A percentile compares a stretch with the other conserved stretches of the same genome.
phyloP scores from a whole-genome alignment of 2,888 invertebrate species.

The Limnephilus marmoratus region DNA sequence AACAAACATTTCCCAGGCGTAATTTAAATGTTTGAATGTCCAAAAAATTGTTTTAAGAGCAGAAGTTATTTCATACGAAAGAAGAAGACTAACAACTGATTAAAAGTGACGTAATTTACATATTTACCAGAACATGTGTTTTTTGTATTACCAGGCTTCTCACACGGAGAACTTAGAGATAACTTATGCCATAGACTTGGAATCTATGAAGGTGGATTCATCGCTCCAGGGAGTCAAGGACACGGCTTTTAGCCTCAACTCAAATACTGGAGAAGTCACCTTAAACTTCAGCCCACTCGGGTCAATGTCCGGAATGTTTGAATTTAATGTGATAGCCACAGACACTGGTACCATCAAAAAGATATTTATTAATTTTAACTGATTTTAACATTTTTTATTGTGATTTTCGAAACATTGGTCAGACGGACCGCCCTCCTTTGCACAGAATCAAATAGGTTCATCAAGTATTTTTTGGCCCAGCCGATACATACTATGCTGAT shows the following conservation, averaged over 20 bases:
- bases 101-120: neutral
- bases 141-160: conserved; percentile 73
- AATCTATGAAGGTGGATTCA: conserved; percentile 72
- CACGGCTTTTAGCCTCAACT: conserved; percentile 73
- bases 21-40: no score
- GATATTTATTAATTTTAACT: neutral
- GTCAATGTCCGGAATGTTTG: conserved; percentile 80
- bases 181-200: conserved; percentile 71
- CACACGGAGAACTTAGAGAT: conserved; percentile 76
- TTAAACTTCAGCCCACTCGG: conserved; percentile 76
- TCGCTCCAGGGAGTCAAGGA: conserved; percentile 72
- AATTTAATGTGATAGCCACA: conserved; percentile 76
- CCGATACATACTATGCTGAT: no score
- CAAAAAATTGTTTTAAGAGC: no score
- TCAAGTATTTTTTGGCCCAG: no score
- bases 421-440: no score
- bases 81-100: no score
- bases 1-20: no score
- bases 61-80: no score
- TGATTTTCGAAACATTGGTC: no score
- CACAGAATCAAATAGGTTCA: no score
- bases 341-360: conserved; percentile 73
- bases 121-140: neutral
- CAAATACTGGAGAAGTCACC: conserved; percentile 73
- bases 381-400: neutral